phyloP scores from a whole-genome alignment of 2,113 vertebrate species.

The Pseudopipra pipra region DNA sequence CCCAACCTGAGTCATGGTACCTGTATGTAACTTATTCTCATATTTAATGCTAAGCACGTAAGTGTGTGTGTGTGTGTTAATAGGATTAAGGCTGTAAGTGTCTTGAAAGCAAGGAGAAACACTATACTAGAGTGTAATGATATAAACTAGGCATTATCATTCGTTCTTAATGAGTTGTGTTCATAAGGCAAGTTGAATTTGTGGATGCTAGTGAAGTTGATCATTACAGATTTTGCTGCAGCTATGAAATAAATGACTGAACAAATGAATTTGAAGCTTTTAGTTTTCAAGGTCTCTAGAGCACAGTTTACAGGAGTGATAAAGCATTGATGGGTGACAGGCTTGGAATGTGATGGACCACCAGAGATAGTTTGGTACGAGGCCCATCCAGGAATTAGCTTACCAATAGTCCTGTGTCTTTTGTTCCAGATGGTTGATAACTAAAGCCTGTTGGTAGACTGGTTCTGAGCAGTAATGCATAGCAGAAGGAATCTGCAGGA shows the following conservation, averaged over 20 bases:
- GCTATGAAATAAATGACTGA: neutral
- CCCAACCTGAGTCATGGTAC: rapidly evolving
- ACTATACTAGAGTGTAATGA: neutral
- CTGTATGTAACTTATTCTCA: neutral
- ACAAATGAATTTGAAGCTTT: neutral
- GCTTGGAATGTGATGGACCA: neutral
- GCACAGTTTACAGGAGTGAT: neutral
- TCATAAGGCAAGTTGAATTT: neutral
- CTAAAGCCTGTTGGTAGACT: neutral
- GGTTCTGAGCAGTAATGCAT: neutral
- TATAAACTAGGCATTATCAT: neutral
- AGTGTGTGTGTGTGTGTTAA: neutral
- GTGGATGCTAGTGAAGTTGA: neutral
- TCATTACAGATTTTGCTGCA: neutral
- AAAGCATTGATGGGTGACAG: neutral
- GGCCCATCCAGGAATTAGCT: neutral
- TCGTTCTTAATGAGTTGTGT: neutral
- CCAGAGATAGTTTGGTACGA: neutral
- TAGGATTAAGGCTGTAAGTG: neutral
- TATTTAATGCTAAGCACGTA: neutral
- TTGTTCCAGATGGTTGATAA: neutral
- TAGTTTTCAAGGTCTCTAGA: neutral
- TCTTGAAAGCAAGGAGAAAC: neutral
- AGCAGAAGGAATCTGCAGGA: neutral
- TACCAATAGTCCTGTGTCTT: neutral